Conservation (phyloP, 2,797 vertebrate species). For the Tapera naevia region DNA sequence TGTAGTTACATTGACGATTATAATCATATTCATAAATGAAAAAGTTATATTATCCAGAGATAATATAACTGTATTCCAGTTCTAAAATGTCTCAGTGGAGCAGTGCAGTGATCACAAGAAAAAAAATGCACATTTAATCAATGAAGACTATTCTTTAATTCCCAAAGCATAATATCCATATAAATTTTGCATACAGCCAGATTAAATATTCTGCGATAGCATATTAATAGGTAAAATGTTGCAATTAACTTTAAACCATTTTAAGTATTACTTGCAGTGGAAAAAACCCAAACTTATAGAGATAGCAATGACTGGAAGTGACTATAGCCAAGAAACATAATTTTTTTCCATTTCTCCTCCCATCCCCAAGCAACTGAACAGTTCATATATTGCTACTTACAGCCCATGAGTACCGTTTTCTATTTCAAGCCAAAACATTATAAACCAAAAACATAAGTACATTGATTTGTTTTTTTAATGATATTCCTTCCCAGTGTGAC, state of each 20-base stretch:
- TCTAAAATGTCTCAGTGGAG: neutral
- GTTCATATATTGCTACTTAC: neutral
- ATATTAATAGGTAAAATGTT: conserved; percentile 1
- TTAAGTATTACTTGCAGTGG: neutral
- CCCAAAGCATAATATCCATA: neutral
- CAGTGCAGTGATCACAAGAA: neutral
- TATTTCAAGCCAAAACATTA: neutral
- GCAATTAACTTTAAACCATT: neutral
- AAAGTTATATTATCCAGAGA: neutral
- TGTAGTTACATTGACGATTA: neutral
- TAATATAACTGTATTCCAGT: neutral
- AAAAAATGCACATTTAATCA: conserved; percentile 15
- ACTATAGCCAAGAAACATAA: neutral
- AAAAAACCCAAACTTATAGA: neutral
- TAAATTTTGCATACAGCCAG: neutral
- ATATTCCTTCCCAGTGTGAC: neutral
- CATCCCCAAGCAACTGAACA: neutral
- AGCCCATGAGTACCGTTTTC: neutral
- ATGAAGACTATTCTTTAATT: neutral
- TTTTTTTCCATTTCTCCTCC: neutral
- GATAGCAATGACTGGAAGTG: neutral
- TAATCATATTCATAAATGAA: neutral
- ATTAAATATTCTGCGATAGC: neutral
- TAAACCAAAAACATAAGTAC: neutral
- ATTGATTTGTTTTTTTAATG: neutral